These are phyloP conservation scores for Rynchops niger DNA, from an alignment of 2,113 vertebrate species.

Conservation along the genomic window DNA sequence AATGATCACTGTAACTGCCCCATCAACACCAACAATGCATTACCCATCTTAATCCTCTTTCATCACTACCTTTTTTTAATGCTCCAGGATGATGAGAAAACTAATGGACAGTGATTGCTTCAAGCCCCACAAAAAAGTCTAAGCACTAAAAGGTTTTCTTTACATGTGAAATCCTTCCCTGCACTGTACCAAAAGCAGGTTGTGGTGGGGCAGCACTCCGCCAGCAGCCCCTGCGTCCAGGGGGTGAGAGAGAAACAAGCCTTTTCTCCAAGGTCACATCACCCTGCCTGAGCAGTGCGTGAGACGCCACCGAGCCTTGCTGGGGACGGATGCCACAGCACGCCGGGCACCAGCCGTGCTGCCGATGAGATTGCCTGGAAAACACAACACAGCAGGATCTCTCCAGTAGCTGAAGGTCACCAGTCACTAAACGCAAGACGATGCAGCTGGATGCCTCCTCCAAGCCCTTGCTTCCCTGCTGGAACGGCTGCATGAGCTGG, in stretches of 20 bases:
- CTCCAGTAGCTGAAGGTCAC: not conserved
- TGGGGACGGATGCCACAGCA: not conserved
- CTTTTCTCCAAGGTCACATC: not conserved
- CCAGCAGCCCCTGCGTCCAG: not conserved
- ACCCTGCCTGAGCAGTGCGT: fast-evolving
- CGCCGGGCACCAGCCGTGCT: not conserved
- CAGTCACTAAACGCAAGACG: fast-evolving
- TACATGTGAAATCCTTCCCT: not conserved
- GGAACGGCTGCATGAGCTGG: fast-evolving
- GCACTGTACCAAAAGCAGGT: not conserved
- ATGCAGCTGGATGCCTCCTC: not conserved
- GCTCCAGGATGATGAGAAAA: not conserved
- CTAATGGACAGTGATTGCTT: not conserved
- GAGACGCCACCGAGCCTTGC: fast-evolving
- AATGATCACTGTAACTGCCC: fast-evolving
- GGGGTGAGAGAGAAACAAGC: not conserved
- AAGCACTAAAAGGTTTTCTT: not conserved
- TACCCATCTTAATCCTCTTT: not conserved
- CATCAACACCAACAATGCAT: not conserved
- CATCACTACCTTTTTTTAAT: not conserved
- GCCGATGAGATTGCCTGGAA: fast-evolving
- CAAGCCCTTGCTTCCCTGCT: fast-evolving
- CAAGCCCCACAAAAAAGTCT: not conserved
- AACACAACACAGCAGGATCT: not conserved
- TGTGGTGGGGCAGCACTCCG: not conserved